Evolutionary conservation across 2,888 invertebrate genomes (phyloP).

Genomic region (Lacanobia wlatinum): DNA sequence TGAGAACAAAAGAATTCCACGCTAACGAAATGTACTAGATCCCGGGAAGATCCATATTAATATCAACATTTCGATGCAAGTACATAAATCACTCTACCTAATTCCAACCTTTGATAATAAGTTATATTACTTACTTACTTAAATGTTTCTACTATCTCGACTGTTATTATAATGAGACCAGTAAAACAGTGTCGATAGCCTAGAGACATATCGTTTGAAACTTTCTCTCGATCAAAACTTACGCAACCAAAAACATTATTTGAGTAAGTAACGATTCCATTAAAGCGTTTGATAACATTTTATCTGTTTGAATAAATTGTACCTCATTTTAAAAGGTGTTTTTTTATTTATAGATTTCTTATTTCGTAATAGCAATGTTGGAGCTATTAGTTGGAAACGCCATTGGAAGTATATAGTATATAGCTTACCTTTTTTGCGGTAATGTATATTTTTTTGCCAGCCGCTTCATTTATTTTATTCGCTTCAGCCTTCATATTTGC

Average conservation of each 20-base stretch:
- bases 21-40: no score
- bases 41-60: no score
- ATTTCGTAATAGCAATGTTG: constrained; percentile 41
- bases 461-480: constrained; percentile 15
- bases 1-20: no score
- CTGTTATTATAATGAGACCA: constrained; percentile 43
- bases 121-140: constrained; percentile 40
- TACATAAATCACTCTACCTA: no score
- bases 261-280: constrained; percentile 39
- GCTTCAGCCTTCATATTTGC: neutral
- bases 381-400: neutral
- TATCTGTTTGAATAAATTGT: constrained; percentile 55
- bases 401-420: neutral
- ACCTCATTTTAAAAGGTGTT: constrained; percentile 39
- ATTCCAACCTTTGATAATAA: no score
- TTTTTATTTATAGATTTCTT: constrained; percentile 32
- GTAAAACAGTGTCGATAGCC: constrained; percentile 55
- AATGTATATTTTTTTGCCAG: neutral
- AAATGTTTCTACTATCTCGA: constrained; percentile 46
- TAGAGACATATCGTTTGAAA: constrained; percentile 55
- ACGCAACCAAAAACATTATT: constrained; percentile 51
- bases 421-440: neutral
- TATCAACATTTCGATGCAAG: no score
- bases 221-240: constrained; percentile 67
- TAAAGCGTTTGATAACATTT: constrained; percentile 60